Evolutionary conservation across 1,140 invertebrate species (phyloP), one percentile per base, ranked within the genome.

Genomic region (Octopus sinensis): DNA sequence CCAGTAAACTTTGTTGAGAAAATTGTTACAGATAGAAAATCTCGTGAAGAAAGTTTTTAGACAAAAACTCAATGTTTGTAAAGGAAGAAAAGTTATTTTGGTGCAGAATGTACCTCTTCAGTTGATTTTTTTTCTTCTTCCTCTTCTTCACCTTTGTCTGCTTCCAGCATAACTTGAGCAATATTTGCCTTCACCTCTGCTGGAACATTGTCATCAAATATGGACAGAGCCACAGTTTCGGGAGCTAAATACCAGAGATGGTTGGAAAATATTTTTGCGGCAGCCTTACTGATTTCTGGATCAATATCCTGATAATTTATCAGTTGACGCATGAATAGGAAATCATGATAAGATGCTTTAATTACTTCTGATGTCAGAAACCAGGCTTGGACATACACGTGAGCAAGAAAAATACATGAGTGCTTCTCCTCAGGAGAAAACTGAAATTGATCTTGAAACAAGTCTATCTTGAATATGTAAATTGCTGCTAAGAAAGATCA

Each of bases 401-500:
- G 56, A 62, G 56, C 56, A 62, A 62, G 56, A 62, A 62, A 62
- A 62, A 62, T 62, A 62, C 7, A 62, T 62, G 17, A 9, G 7
- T 62, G 7, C 7, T 62, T 17, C 7, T 9, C 7, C 17, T 9
- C 17, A 62, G 17, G 56, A 17, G 17, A 17, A 9, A 62, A 17
- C 56, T 62, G 56, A 62, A 62, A 17, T 62, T 62, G 56, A 17
- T 62, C 56, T 62, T 62, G 56, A 62, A 62, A 62, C 56, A 7
- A 9, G 56, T 62, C 0, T 62, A 62, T 62, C 56, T 62, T 62
- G 56, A 62, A 62, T 62, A 17, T 17, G 17, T 62, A 17, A 62
- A 62, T 62, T 62, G 56, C 56, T 62, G 56, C 56, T 62, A 62
- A 62, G 56, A 62, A 62, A 62, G 56, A 17, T 62, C 56, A 62